These are phyloP conservation scores for Deilephila elpenor DNA, from an alignment of 2,888 invertebrate species.

Conservation along the genomic window DNA sequence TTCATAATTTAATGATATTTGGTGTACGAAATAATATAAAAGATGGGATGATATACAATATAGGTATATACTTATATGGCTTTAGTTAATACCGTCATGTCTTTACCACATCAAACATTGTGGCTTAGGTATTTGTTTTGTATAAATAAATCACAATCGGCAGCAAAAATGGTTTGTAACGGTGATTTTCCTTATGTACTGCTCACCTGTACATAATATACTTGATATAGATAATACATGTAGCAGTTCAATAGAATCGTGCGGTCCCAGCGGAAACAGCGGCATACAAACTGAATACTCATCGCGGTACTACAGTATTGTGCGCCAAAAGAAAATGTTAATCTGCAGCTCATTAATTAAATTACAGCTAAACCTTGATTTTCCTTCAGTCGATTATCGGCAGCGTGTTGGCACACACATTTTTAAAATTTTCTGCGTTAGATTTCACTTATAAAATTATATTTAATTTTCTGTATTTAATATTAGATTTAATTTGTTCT, in stretches of 20 bases:
- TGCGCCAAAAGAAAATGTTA: conserved; percentile 81
- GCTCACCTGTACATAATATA: conserved; percentile 10
- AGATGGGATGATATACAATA: no score
- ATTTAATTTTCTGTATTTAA: conserved; percentile 1
- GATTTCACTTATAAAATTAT: conserved; percentile 9
- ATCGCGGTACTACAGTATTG: conserved; percentile 67
- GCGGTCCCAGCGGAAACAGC: conserved; percentile 68
- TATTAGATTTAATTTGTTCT: conserved; percentile 2
- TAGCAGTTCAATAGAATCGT: conserved; percentile 53
- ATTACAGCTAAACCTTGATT: conserved; percentile 75
- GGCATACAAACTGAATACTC: conserved; percentile 68
- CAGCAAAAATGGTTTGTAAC: not conserved
- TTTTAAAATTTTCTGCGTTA: conserved; percentile 33
- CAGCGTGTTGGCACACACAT: conserved; percentile 63
- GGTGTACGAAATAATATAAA: no score
- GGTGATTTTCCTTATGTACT: conserved; percentile 18
- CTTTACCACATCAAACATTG: not conserved
- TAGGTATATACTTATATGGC: no score
- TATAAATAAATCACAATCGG: not conserved
- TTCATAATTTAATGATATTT: not conserved
- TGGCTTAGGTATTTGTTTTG: not conserved
- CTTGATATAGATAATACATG: conserved; percentile 33
- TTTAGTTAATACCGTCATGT: no score
- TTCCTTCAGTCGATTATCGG: conserved; percentile 76
- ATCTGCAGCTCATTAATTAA: conserved; percentile 74